Evolutionary conservation across 2,113 vertebrate species (phyloP).

Genomic region (Hassar affinis): DNA sequence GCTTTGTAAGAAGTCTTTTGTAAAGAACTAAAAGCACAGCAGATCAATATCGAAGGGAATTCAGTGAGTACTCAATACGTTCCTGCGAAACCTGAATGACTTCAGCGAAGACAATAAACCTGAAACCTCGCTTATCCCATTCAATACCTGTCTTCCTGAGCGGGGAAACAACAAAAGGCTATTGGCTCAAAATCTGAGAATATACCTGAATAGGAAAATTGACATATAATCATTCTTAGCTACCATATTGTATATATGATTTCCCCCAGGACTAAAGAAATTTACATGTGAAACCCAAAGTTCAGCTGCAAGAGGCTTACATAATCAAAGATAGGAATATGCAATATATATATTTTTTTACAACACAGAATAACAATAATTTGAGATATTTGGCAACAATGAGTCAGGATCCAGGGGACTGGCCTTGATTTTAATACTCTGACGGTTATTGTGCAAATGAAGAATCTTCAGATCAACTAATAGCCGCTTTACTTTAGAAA

Average conservation of each 20-base stretch:
- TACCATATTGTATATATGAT: neutral
- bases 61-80: neutral
- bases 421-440: neutral
- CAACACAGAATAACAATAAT: neutral
- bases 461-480: neutral
- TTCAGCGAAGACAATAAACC: neutral
- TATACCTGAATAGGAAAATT: neutral
- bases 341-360: too few relatives aligned
- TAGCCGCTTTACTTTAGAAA: neutral
- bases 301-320: neutral
- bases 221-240: neutral
- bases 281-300: neutral
- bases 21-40: neutral
- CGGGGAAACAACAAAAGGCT: neutral
- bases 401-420: neutral
- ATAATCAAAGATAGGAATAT: neutral
- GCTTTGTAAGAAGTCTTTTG: neutral
- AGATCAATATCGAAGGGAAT: constrained; percentile 10
- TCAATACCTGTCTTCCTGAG: neutral
- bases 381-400: neutral
- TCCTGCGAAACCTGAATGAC: neutral
- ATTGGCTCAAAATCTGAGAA: neutral
- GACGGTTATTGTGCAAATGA: neutral
- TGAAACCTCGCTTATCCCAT: neutral
- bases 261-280: neutral